Percentiles rank a stretch among this genome's conserved stretches.
Evolutionary conservation across 2,797 vertebrate species (phyloP).

Genomic region (Phalanger gymnotis): DNA sequence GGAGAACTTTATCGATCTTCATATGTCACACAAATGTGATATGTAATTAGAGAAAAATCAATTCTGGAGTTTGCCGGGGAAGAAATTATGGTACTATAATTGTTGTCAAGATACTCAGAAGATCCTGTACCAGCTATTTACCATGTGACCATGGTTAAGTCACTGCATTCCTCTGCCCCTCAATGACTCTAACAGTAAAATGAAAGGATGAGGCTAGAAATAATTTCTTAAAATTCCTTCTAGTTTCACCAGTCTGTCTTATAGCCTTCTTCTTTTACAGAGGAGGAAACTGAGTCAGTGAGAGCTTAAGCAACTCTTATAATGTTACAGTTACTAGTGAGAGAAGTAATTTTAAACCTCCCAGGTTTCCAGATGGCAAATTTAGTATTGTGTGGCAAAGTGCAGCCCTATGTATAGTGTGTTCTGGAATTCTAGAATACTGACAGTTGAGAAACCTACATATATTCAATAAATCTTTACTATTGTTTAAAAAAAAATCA

Average conservation of each 20-base stretch:
- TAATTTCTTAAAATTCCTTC: background rate
- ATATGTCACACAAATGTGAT: background rate
- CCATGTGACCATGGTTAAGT: background rate
- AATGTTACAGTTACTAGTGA: background rate
- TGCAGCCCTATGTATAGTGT: background rate
- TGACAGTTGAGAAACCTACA: background rate
- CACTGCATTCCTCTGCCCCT: background rate
- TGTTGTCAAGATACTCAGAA: background rate
- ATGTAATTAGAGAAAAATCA: background rate
- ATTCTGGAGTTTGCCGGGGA: background rate
- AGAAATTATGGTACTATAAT: background rate
- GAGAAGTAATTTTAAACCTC: background rate
- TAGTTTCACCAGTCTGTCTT: background rate
- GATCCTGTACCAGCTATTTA: background rate
- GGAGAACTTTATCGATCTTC: background rate
- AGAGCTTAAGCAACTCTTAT: background rate
- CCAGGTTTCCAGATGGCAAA: background rate
- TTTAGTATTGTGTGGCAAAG: background rate
- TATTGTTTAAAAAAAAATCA: background rate
- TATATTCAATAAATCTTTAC: background rate
- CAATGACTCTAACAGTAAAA: background rate
- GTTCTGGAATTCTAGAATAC: background rate
- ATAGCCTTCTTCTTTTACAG: background rate
- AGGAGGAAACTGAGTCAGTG: background rate
- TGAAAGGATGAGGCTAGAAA: background rate